Base-by-base conservation (phyloP, 1,140 invertebrate species). In the Cherax destructor region DNA sequence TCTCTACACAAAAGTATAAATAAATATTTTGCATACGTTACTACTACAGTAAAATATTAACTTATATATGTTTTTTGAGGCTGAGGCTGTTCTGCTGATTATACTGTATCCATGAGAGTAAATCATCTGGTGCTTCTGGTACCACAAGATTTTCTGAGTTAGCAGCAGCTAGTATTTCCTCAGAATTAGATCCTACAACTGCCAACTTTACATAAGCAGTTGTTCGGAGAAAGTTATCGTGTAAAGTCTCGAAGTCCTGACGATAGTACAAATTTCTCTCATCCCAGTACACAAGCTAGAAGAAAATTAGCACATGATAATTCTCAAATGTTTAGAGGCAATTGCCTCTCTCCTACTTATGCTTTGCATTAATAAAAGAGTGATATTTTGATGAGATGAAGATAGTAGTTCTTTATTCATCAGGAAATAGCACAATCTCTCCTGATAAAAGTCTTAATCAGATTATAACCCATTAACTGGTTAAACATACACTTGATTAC, bases 231-330 rank as follows among this genome's bases (percentile, higher is more conserved):
- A 92, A 92, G 83, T 92, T 92, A 81, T 92, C 91, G 59, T 92
- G 91, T 6, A 92, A 49, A 10, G 91, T 80, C 30, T 79, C 69
- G 50, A 92, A 88, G 79, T 92, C 87, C 41, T 92, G 91, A 41
- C 91, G 91, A 83, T 92, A 92, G 86, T 92, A 92, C 3, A 92
- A n/a, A 30, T 84, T 89, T 49, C 79, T 86, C 6, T 88, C 86
- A 83, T 92, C 91, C 91, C 91, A 92, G 80, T 92, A 88, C 47
- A 92, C 86, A 77, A 92, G 83, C 92, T 69, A 84, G 85, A 18
- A 59, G 16, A 10, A 30, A 74, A 74, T 30, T 5, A 74, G 21
- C 11, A 74, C 3, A 74, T 21, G 52, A 56, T 56, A 13, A 56
- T 9, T 56, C 52, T 10, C 52, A 56, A 56, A 41, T 2, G 2